phyloP scores from a whole-genome alignment of 2,888 invertebrate genomes.

The Ischnus inquisitorius region DNA sequence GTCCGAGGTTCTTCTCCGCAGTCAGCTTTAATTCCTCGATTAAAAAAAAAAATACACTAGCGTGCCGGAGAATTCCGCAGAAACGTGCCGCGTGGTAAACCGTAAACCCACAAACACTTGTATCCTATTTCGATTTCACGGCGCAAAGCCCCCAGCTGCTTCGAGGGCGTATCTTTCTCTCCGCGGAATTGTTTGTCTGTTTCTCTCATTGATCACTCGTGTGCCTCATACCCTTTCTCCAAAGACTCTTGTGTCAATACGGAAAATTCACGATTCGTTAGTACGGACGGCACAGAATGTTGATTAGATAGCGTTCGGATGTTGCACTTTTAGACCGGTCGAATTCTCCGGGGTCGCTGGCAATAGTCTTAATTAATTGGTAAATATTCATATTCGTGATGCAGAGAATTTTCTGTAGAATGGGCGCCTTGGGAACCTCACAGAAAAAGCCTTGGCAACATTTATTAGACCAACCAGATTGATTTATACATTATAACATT shows the following conservation, averaged over 20 bases:
- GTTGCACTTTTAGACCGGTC: too few species aligned
- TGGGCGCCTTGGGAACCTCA: background rate
- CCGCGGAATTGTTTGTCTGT: conserved; percentile 26
- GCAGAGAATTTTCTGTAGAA: background rate
- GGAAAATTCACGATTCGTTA: too few species aligned
- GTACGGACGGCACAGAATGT: too few species aligned
- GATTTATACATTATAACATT: conserved; percentile 24
- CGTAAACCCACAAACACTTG: conserved; percentile 19
- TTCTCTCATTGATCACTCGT: background rate
- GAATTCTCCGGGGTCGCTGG: too few species aligned
- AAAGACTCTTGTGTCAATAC: too few species aligned
- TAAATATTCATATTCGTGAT: background rate
- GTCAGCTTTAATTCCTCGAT: conserved; percentile 45
- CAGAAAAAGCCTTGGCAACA: background rate
- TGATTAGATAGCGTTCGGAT: too few species aligned
- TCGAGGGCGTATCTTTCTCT: conserved; percentile 18
- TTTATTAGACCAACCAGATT: background rate
- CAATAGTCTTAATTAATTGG: too few species aligned
- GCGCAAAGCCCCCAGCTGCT: conserved; percentile 25
- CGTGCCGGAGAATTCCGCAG: background rate
- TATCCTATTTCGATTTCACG: conserved; percentile 30
- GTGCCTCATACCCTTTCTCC: too few species aligned
- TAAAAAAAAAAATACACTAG: conserved; percentile 25
- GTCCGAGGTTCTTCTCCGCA: background rate
- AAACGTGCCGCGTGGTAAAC: conserved; percentile 11